Conservation (phyloP, 2,797 vertebrate species). For the Pseudochaenichthys georgianus region DNA sequence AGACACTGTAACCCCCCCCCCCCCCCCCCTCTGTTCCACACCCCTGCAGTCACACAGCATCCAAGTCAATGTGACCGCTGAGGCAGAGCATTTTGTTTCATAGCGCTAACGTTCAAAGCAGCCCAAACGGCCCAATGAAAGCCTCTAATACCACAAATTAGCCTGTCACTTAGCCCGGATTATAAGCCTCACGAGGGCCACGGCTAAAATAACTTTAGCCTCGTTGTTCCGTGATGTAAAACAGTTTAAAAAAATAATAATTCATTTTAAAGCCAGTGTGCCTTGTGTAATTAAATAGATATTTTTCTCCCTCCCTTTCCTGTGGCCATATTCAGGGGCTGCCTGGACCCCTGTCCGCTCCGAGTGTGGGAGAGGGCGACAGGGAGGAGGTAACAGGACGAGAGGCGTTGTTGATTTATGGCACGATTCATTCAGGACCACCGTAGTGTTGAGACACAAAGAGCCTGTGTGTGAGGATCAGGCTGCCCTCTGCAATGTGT, state of each 20-base stretch:
- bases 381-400: constrained; percentile 35
- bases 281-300: constrained; percentile 63
- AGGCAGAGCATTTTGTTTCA: constrained; percentile 66
- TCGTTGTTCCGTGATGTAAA: constrained; percentile 65
- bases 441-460: constrained; percentile 10
- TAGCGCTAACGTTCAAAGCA: constrained; percentile 61
- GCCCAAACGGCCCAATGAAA: constrained; percentile 72
- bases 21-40: neutral
- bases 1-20: neutral
- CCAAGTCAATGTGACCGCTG: constrained; percentile 62
- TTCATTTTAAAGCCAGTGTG: constrained; percentile 54
- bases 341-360: neutral
- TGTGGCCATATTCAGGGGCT: constrained; percentile 34
- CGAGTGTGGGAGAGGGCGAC: constrained; percentile 26
- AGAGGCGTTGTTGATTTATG: constrained; percentile 57
- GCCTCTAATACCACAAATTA: constrained; percentile 83
- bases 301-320: neutral
- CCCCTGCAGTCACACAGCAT: constrained; percentile 35
- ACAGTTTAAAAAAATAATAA: constrained; percentile 7
- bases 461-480: constrained; percentile 15
- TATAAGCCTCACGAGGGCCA: constrained; percentile 67
- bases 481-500: neutral
- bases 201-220: constrained; percentile 72
- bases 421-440: neutral
- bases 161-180: constrained; percentile 81